phyloP scores from a whole-genome alignment of 2,888 invertebrate species.

The Dryobota labecula region DNA sequence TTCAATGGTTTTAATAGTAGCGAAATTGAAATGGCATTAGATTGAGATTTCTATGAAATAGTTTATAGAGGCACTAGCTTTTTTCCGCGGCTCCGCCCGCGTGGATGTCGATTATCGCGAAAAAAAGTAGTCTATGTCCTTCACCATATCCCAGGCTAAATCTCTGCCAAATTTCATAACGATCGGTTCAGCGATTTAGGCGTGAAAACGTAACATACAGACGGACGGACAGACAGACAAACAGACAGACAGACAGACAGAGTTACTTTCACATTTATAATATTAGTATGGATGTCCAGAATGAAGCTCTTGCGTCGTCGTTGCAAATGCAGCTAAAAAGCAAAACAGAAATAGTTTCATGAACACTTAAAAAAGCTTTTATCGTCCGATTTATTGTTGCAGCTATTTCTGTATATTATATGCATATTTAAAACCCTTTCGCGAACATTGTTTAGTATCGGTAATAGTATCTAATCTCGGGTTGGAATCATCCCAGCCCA shows the following conservation, averaged over 20 bases:
- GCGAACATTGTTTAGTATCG: conserved; percentile 46
- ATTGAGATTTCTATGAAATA: conserved; percentile 40
- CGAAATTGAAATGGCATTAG: conserved; percentile 45
- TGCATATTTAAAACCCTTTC: conserved; percentile 52
- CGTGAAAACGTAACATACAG: no score
- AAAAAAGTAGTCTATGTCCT: no score
- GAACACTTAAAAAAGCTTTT: conserved; percentile 23
- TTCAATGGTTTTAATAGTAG: conserved; percentile 61
- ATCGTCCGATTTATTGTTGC: conserved; percentile 20
- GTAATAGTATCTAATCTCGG: conserved; percentile 63
- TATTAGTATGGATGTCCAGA: no score
- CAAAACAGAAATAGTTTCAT: conserved; percentile 10
- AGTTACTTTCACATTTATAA: no score
- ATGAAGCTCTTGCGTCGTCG: neutral
- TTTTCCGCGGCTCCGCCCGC: no score
- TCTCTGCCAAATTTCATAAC: no score
- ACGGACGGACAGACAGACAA: no score
- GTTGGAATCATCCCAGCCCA: conserved; percentile 57
- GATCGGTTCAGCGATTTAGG: no score
- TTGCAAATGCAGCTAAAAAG: conserved; percentile 4
- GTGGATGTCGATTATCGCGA: no score
- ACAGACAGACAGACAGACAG: no score
- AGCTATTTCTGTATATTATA: conserved; percentile 36
- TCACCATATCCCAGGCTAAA: no score
- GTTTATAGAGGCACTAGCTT: conserved; percentile 16